Conservation (phyloP, 1,140 invertebrate genomes). For the Neodiprion fabricii region DNA sequence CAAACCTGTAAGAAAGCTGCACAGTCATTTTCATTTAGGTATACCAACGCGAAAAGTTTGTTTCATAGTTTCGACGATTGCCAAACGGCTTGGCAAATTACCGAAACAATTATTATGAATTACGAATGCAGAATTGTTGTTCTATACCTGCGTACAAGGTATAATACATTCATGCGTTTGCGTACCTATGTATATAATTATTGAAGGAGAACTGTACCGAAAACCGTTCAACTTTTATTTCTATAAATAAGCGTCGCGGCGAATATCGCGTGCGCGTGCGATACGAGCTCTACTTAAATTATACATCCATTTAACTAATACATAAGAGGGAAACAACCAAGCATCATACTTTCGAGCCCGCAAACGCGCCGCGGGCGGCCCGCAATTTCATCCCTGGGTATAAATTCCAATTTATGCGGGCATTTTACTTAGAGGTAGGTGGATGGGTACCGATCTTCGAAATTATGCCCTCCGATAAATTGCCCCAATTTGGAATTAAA, state of each 20-base stretch:
- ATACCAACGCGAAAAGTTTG: no score
- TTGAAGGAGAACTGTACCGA: no score
- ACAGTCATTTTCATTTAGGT: no score
- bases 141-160: no score
- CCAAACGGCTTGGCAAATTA: no score
- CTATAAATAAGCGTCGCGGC: neutral
- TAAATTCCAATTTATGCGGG: neutral
- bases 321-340: neutral
- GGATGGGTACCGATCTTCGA: neutral
- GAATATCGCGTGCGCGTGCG: neutral
- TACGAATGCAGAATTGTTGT: no score
- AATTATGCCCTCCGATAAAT: neutral
- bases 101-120: no score
- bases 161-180: no score
- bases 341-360: neutral
- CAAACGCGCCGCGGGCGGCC: neutral
- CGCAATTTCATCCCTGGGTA: neutral
- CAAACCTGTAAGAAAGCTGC: no score
- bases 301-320: neutral
- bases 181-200: no score
- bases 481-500: constrained; percentile 3
- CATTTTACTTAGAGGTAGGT: neutral
- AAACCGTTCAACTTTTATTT: no score
- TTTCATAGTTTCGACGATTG: no score
- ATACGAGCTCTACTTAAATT: neutral